Evolutionary conservation across 1,140 invertebrate species (phyloP), one percentile per base, ranked within the genome.

Genomic region (Papilio machaon): DNA sequence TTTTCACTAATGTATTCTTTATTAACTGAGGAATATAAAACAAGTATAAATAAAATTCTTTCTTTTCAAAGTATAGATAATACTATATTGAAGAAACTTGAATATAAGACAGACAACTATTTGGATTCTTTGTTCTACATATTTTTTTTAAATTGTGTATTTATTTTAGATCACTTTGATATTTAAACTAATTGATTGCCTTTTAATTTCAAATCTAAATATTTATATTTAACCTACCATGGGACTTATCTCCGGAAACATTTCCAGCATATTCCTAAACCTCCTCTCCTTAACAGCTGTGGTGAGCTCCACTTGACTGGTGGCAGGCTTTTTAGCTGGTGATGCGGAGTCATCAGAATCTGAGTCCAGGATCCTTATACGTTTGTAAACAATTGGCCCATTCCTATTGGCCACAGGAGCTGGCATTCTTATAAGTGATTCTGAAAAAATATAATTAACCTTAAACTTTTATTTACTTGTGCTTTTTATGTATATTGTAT

Each of bases 201-300:
- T 58, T 58, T 58, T 58, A 58, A 58, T 58, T n/a, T n/a, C 7
- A n/a, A n/a, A 38, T 52, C 19, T 64, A 76, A 81, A 76, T 47
- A 80, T 70, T 49, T 85, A 87, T 90, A 13, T 7, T 35, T 30
- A 64, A 6, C 54, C 15, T 89, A 95, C 94, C 81, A 93, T 80
- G 7, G 89, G 85, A 76, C 91, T 89, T 80, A 95, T 88, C 82
- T 95, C 94, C 8, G 94, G 94, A 79, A 95, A 95, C 94, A 95
- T 95, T 90, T 95, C 89, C 60, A 91, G 76, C 94, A 95, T 95
- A 81, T 95, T 95, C 81, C 88, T 86, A 80, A 95, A 93, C 60
- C 94, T 87, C 58, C 94, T 89, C 79, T 95, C 93, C 80, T 93
- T 94, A 8, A 94, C 84, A 49, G 90, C 87, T 15, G 92, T 89